phyloP scores from a whole-genome alignment of 2,113 vertebrate genomes.

The Thamnaconus septentrionalis region DNA sequence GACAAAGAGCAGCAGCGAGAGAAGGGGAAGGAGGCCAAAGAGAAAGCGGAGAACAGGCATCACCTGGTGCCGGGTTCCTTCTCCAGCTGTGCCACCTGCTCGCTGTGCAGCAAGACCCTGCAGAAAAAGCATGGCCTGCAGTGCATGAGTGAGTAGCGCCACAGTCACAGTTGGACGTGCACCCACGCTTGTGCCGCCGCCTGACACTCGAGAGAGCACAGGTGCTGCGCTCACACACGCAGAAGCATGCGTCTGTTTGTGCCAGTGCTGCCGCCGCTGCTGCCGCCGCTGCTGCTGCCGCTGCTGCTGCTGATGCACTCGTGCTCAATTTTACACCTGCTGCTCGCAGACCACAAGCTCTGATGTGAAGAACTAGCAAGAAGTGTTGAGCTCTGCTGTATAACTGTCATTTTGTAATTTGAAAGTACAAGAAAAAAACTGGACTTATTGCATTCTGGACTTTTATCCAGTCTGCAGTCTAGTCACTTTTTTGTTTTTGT shows the following conservation, averaged over 20 bases:
- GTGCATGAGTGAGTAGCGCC: slow-evolving; percentile 87
- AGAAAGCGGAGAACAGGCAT: slow-evolving; percentile 72
- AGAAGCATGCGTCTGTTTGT: slow-evolving; percentile 9
- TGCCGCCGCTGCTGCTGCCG: too few relatives aligned
- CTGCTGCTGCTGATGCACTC: too few relatives aligned
- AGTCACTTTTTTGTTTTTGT: too few relatives aligned
- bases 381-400: too few relatives aligned
- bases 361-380: too few relatives aligned
- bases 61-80: slow-evolving; percentile 80
- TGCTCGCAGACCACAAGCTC: not conserved
- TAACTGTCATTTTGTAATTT: too few relatives aligned
- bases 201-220: slow-evolving; percentile 12
- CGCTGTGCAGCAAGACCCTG: slow-evolving; percentile 86
- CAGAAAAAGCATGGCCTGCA: slow-evolving; percentile 85
- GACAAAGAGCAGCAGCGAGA: slow-evolving; percentile 78
- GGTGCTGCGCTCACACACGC: slow-evolving; percentile 9
- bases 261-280: too few relatives aligned
- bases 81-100: slow-evolving; percentile 84
- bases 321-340: slow-evolving; percentile 9
- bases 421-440: too few relatives aligned
- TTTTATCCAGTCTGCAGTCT: too few relatives aligned
- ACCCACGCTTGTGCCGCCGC: slow-evolving; percentile 20
- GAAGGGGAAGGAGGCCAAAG: slow-evolving; percentile 74
- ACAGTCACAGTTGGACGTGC: slow-evolving; percentile 34
- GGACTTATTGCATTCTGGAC: too few relatives aligned